Percentiles rank a stretch among this genome's conserved stretches.
These are phyloP conservation scores for Hoplodrina ambigua DNA, from an alignment of 2,888 invertebrate genomes.

Conservation along the genomic window DNA sequence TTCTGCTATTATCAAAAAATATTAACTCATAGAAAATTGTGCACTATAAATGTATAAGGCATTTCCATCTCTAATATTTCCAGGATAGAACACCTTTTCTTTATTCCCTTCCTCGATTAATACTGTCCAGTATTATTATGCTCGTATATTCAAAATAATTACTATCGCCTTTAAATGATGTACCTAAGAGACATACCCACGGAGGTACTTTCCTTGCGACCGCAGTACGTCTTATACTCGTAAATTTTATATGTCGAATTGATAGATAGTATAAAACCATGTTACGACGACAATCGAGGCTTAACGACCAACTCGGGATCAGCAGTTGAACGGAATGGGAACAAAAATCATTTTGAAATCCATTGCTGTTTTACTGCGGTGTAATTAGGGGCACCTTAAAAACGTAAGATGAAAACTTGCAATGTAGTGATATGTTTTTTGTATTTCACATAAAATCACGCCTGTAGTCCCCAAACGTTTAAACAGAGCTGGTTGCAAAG, in stretches of 20 bases:
- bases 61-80: background rate
- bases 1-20: too few species aligned
- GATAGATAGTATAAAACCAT: conserved; percentile 63
- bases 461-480: too few species aligned
- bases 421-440: conserved; percentile 6
- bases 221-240: conserved; percentile 44
- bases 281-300: conserved; percentile 60
- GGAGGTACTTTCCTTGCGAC: conserved; percentile 32
- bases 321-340: conserved; percentile 22
- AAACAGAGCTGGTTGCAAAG: too few species aligned
- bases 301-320: conserved; percentile 54
- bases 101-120: background rate
- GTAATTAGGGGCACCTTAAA: background rate
- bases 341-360: conserved; percentile 24
- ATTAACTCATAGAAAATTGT: too few species aligned
- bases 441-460: background rate
- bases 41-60: too few species aligned
- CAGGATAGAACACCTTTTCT: background rate
- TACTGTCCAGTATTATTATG: background rate
- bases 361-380: conserved; percentile 26
- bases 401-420: background rate
- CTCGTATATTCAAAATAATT: conserved; percentile 19
- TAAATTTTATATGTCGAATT: conserved; percentile 62
- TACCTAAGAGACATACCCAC: conserved; percentile 11
- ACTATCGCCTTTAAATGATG: conserved; percentile 8